These are phyloP conservation scores for Synanthedon andrenaeformis DNA, from an alignment of 2,888 invertebrate genomes.

Conservation along the genomic window DNA sequence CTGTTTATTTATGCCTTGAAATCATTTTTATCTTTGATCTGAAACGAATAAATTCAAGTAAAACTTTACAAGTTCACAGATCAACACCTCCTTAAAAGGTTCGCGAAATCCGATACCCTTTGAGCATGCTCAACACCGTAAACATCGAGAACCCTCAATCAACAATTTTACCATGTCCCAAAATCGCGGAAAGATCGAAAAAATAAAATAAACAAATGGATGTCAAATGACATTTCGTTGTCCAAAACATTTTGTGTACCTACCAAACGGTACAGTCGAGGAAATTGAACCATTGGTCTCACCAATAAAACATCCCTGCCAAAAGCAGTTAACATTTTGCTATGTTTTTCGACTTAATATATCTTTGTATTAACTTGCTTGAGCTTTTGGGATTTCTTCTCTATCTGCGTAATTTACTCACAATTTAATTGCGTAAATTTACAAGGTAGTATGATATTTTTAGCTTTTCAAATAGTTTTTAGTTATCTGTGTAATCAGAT, in stretches of 20 bases:
- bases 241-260: background rate
- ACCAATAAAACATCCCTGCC: too few species aligned
- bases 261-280: background rate
- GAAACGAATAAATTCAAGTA: background rate
- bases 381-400: too few species aligned
- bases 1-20: too few species aligned
- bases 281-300: background rate
- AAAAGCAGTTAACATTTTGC: too few species aligned
- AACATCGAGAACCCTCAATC: slow-evolving; percentile 4
- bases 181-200: background rate
- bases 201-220: background rate
- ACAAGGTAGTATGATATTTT: too few species aligned
- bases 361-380: too few species aligned
- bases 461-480: too few species aligned
- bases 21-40: too few species aligned
- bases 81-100: slow-evolving; percentile 17
- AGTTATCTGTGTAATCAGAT: too few species aligned
- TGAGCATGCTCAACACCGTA: slow-evolving; percentile 7
- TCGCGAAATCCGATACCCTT: slow-evolving; percentile 14
- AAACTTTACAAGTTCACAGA: slow-evolving; percentile 8
- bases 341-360: too few species aligned
- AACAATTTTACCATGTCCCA: background rate
- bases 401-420: too few species aligned
- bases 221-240: background rate
- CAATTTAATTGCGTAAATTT: too few species aligned